Percentiles rank a stretch among this genome's conserved stretches.
Evolutionary conservation across 64 coral and sea anemone species (phyloP).

Genomic region (Montipora foliosa): DNA sequence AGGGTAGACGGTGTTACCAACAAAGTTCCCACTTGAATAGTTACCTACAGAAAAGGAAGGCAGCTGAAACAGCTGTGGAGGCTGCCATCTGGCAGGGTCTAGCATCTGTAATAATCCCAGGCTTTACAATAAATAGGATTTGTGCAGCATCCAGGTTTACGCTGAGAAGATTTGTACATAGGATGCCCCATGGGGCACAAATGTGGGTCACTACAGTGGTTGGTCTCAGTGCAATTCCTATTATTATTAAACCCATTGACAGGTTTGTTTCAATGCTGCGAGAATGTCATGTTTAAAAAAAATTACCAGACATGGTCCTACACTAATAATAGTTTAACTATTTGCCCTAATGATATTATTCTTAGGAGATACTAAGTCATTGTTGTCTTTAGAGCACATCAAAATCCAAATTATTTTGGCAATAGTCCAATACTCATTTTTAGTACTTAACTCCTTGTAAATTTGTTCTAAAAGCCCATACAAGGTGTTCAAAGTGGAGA

Average conservation of each 20-base stretch:
- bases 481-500: no score
- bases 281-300: not conserved
- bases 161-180: slow-evolving; percentile 58
- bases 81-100: slow-evolving; percentile 95
- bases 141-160: slow-evolving; percentile 74
- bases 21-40: slow-evolving; percentile 34
- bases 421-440: no score
- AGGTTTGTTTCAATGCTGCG: slow-evolving; percentile 40
- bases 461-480: no score
- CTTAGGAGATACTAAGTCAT: no score
- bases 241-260: slow-evolving; percentile 99
- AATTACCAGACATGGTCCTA: not conserved
- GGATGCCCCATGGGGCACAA: slow-evolving; percentile 58
- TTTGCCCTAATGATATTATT: no score
- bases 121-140: slow-evolving; percentile 97
- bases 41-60: slow-evolving; percentile 28
- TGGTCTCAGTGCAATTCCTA: slow-evolving; percentile 84
- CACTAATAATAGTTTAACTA: not conserved
- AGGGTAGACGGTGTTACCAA: slow-evolving; percentile 76
- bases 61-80: slow-evolving; percentile 77
- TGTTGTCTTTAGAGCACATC: no score
- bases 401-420: no score
- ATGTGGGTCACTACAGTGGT: slow-evolving; percentile 85
- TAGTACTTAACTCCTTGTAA: no score
- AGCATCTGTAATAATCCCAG: slow-evolving; percentile 95